These are phyloP conservation scores for Forbesichthys papilliferus DNA, from an alignment of 2,113 vertebrate genomes.

Conservation along the genomic window DNA sequence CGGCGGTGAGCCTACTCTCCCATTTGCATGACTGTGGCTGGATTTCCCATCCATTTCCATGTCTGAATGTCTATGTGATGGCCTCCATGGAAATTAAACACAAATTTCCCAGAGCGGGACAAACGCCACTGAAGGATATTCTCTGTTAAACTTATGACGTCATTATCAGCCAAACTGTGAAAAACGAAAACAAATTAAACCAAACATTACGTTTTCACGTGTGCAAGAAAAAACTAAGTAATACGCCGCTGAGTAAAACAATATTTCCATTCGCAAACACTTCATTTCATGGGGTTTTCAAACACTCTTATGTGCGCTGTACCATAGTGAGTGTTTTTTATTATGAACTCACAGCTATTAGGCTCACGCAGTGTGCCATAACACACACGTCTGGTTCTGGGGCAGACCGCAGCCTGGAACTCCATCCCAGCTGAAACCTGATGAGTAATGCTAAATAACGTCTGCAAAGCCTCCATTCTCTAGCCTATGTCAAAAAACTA, in stretches of 20 bases:
- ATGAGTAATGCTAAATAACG: conserved; percentile 20
- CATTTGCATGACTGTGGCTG: conserved; percentile 61
- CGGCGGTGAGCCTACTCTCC: conserved; percentile 51
- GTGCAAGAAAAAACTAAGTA: background rate
- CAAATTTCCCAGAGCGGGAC: conserved; percentile 30
- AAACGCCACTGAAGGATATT: background rate
- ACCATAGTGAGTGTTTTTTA: conserved; percentile 22
- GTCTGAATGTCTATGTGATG: conserved; percentile 34
- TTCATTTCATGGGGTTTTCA: conserved; percentile 11
- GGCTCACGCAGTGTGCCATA: conserved; percentile 6
- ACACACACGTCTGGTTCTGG: conserved; percentile 35
- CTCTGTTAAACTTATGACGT: conserved; percentile 22
- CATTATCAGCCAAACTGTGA: conserved; percentile 23
- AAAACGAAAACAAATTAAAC: conserved; percentile 19
- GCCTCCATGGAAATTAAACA: conserved; percentile 43
- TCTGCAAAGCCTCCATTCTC: conserved; percentile 9
- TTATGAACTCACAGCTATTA: conserved; percentile 33
- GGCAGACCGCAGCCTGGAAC: conserved; percentile 24
- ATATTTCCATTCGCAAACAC: conserved; percentile 10
- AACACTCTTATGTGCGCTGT: conserved; percentile 7
- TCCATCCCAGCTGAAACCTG: conserved; percentile 28
- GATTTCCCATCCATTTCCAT: conserved; percentile 38
- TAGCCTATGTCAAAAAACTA: background rate
- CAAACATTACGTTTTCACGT: background rate
- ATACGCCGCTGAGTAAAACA: background rate